Conservation (phyloP, 2,113 vertebrate species). For the Prinia subflava region DNA sequence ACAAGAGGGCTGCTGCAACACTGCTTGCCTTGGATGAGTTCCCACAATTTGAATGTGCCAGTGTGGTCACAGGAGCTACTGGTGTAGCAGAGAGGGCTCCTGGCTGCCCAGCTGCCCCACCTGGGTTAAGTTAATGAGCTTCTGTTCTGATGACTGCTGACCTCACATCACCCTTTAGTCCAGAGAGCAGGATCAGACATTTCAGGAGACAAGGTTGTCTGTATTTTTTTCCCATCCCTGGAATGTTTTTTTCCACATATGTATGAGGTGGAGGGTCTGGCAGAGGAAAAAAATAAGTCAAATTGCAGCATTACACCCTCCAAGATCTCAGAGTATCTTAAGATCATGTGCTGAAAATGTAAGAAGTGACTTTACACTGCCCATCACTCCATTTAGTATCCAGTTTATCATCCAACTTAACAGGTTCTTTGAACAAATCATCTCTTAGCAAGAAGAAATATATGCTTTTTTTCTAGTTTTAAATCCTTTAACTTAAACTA, state of each 20-base stretch:
- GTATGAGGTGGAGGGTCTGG: neutral
- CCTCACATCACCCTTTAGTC: too few species aligned
- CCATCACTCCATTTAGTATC: neutral
- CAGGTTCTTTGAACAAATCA: neutral
- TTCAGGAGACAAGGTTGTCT: neutral
- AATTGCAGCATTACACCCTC: neutral
- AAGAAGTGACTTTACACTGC: neutral
- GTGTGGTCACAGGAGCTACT: neutral
- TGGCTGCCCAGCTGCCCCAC: neutral
- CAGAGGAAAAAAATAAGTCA: neutral
- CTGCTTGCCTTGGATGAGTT: neutral
- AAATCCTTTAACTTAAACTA: neutral
- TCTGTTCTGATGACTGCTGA: fast-evolving
- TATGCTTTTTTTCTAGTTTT: neutral
- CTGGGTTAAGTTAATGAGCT: neutral
- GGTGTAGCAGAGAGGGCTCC: too few species aligned
- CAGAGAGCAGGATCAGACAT: neutral
- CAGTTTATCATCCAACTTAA: neutral
- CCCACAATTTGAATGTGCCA: fast-evolving
- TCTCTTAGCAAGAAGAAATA: neutral
- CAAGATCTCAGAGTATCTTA: neutral
- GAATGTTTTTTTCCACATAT: neutral
- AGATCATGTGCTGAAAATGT: neutral
- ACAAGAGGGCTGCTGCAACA: neutral
- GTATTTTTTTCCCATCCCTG: neutral